These are phyloP conservation scores for Turdus rufiventris DNA, from an alignment of 2,113 vertebrate genomes.

Conservation along the genomic window DNA sequence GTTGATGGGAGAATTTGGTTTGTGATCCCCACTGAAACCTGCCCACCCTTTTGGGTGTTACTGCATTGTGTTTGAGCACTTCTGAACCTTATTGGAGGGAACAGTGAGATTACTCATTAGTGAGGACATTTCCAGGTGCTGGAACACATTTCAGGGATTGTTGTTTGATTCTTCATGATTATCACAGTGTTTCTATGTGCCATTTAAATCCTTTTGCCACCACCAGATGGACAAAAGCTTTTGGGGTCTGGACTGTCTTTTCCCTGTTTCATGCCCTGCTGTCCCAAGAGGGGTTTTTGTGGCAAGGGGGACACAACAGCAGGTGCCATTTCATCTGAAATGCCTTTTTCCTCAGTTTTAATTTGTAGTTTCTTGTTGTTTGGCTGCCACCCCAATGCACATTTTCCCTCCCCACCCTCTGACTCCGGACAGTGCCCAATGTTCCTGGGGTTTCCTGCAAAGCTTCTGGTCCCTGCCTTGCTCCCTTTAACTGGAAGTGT, in stretches of 20 bases:
- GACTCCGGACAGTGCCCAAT: not conserved
- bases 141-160: not conserved
- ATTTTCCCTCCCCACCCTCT: not conserved
- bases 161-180: not conserved
- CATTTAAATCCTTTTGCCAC: not conserved
- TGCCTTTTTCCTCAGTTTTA: not conserved
- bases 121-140: not conserved
- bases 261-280: not conserved
- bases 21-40: not conserved
- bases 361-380: not conserved
- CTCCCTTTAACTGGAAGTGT: not conserved
- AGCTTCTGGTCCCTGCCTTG: not conserved
- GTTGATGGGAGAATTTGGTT: not conserved
- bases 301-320: not conserved
- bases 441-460: not conserved
- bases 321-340: not conserved
- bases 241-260: not conserved
- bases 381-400: not conserved
- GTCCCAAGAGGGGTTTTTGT: accelerated
- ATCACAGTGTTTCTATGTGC: not conserved
- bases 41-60: not conserved
- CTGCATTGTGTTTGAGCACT: not conserved
- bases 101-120: not conserved
- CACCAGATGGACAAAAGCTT: not conserved
- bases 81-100: not conserved